Base-by-base conservation (phyloP, 1,140 invertebrate genomes). In the Aphaenogaster floridana region DNA sequence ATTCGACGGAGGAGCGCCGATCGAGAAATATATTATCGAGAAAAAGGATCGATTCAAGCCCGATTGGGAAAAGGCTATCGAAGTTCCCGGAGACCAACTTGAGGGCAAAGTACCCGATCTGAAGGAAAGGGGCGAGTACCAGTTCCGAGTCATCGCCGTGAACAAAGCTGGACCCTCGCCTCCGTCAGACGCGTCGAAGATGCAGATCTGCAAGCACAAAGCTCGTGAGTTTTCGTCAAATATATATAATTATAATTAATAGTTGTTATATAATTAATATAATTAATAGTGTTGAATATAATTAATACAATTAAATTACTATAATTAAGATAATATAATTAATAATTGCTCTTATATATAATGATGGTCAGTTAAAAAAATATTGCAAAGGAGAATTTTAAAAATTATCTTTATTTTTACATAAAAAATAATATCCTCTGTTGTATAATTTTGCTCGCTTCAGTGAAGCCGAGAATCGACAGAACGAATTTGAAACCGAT, bases 21-120 rank as follows among this genome's bases (percentile, higher is more conserved):
- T 99, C 92, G 98, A 98, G 91, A 99, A 99, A 95, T 99, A 99
- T 94, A 98, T 99, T 69, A 98, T 99, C 92, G 99, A 99, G 96
- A 99, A 99, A 96, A 98, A 99, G 94, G 98, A 98, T 93, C 97
- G 97, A 91, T 96, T 95, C 90, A 97, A 97, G 88, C 97, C 97
- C 4, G 97, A 98, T 89, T 98, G 98, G 98, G 96, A 98, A 91
- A 97, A 97, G 91, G 97, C 97, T 9, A 95, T 95, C 77, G 97
- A 98, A 96, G 98, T 99, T 0, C 97, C 98, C 85, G 98, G 98
- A n/a, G 97, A 97, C 89, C 95, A 97, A 77, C 94, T 97, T 0
- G 97, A 97, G 87, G 98, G 97, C 54, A 97, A 98, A 94, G 97
- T 99, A 17, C 97, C 97, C 28, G 98, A 98, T 89, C 95, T 99